A percentile compares a stretch with the other conserved stretches of the same genome.
Evolutionary conservation across 2,797 vertebrate species (phyloP).

Genomic region (Bradypodion ventrale): DNA sequence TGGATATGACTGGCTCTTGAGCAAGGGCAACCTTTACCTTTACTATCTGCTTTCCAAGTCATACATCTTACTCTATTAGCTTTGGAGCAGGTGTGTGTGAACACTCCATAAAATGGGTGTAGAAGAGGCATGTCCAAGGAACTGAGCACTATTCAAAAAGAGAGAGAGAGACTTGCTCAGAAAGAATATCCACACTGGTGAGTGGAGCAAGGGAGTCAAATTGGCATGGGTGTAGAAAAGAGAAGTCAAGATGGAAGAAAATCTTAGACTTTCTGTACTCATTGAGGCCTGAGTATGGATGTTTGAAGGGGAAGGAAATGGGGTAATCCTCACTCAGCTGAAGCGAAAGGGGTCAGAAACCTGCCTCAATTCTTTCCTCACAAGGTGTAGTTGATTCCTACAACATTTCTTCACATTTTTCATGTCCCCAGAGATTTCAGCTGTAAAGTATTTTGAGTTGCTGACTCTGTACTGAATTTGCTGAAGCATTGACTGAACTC

Average conservation of each 20-base stretch:
- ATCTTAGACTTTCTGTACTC: background rate
- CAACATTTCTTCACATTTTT: background rate
- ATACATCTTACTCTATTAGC: no score
- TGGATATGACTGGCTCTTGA: no score
- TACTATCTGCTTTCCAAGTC: no score
- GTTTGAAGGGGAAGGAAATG: background rate
- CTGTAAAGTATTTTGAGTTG: accelerated
- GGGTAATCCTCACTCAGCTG: background rate
- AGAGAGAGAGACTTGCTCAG: background rate
- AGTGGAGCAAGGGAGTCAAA: background rate
- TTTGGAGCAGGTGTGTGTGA: background rate
- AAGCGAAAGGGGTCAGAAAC: background rate
- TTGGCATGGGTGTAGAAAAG: background rate
- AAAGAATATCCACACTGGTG: background rate
- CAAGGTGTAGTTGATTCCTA: accelerated
- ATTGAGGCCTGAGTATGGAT: background rate
- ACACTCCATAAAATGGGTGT: background rate
- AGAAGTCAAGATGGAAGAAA: background rate
- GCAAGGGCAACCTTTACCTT: no score
- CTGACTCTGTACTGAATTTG: accelerated
- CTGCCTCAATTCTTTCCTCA: background rate
- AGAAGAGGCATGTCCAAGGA: background rate
- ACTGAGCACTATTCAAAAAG: background rate
- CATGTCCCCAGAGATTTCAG: accelerated
- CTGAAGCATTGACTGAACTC: accelerated